Base-by-base conservation (phyloP, 2,888 invertebrate species). In the Desoria tigrina region DNA sequence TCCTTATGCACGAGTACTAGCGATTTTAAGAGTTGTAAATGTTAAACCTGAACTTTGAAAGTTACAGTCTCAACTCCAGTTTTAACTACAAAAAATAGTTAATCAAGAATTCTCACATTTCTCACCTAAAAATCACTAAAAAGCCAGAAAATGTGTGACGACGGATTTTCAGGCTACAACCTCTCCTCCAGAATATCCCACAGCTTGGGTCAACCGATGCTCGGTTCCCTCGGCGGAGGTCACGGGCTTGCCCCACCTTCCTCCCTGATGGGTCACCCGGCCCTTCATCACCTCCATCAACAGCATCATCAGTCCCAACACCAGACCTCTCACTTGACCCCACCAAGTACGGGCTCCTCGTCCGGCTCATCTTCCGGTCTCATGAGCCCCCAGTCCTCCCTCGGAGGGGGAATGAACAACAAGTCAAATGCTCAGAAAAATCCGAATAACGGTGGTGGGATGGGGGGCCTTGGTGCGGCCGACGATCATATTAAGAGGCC, bases 121-220 rank as follows among this genome's bases (percentile, higher is more conserved):
- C n/a, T n/a, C n/a, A n/a, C n/a, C n/a, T n/a, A n/a, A n/a, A n/a
- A n/a, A n/a, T n/a, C n/a, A n/a, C n/a, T n/a, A n/a, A n/a, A n/a
- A n/a, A n/a, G n/a, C n/a, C n/a, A n/a, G n/a, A 71, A 62, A 69
- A 73, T 73, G 73, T 73, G 73, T 65, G 73, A 74, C 59, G 74
- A 74, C 54, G 69, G 72, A 60, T 18, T 74, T 39, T 72, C 74
- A 50, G 69, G 71, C 42, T 74, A 74, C 65, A 74, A 73, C 49
- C 26, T 51, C 16, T 51, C 51, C 24, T 68, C 69, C 64, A 71
- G 74, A 51, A 67, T 74, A 49, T 65, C 64, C n/a, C 74, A 74
- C 64, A 71, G 71, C 58, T 58, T 74, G 56, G 71, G 70, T 55
- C 66, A 60, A 24, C 73, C 71, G 39, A 71, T 71, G 11, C 69